Evolutionary conservation across 2,888 invertebrate genomes (phyloP), one percentile per base, ranked within the genome.

Genomic region (Taphrorychus bicolor): DNA sequence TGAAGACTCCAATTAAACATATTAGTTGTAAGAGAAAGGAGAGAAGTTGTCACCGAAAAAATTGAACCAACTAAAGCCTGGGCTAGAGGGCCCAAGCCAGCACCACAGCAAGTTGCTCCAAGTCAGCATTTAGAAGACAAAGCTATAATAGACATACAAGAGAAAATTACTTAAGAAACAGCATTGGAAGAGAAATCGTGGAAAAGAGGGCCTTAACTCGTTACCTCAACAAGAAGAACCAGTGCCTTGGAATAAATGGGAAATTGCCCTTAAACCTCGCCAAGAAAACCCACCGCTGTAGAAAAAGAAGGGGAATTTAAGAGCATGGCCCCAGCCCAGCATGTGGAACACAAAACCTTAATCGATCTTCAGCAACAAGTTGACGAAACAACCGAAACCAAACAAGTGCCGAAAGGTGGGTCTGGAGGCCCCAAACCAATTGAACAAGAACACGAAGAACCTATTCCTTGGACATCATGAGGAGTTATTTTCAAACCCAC

Each of bases 401-500:
- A 67, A 45, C n/a, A n/a, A n/a, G n/a, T n/a, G n/a, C n/a, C n/a
- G n/a, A 67, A 77, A 53, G 32, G 11, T 41, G 62, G 64, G 64
- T 7, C 32, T 42, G 57, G 59, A 64, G 54, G 64, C 1, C 24
- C 45, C 40, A 57, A 49, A 59, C 68, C 32, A 19, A 5, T 14
- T 19, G 22, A 18, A n/a, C 63, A 72, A 62, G n/a, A n/a, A n/a
- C n/a, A n/a, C 21, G 66, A 65, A 7, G 71, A 71, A 68, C 61
- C 70, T n/a, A 48, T 70, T 41, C 67, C 71, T 21, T 78, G 75
- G 69, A 68, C 53, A 19, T 74, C 77, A 76, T 88, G 91, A 81
- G 83, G 85, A 66, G 82, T 87, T 18, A 80, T 76, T 32, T 75
- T 87, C 11, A 88, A 86, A 70, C 81, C 77, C 70, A 76, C 83